Conservation (phyloP, 2,797 vertebrate genomes). For the Rhinichthys osculus region DNA sequence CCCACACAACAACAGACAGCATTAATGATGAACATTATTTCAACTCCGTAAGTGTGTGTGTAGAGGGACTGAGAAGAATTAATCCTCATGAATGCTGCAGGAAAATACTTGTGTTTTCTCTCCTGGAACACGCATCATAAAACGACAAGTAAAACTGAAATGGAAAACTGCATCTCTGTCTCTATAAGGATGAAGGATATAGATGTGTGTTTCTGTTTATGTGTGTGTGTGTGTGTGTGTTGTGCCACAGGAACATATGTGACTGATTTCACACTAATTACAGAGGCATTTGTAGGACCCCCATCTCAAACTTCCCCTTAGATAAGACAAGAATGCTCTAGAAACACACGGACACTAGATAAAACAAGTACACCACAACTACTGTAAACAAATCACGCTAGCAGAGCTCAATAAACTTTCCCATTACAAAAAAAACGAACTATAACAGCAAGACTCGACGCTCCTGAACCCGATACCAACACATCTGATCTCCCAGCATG, state of each 20-base stretch:
- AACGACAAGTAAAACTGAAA: conserved; percentile 13
- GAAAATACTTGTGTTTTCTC: conserved; percentile 30
- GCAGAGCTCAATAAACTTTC: background rate
- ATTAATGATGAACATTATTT: conserved; percentile 44
- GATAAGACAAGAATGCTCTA: conserved; percentile 52
- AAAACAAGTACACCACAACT: background rate
- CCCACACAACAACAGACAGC: conserved; percentile 52
- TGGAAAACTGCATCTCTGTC: background rate
- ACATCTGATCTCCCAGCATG: background rate
- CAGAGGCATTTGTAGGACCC: conserved; percentile 35
- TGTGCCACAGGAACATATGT: conserved; percentile 35
- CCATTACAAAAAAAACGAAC: background rate
- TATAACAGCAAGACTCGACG: background rate
- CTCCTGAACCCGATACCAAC: background rate
- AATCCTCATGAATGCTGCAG: conserved; percentile 40
- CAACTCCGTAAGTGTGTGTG: conserved; percentile 26
- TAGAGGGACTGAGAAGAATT: conserved; percentile 22
- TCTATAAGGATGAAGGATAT: background rate
- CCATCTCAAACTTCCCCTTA: background rate
- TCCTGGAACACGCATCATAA: conserved; percentile 33
- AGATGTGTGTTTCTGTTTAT: background rate
- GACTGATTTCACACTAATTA: conserved; percentile 51
- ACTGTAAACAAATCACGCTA: conserved; percentile 12
- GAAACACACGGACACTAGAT: conserved; percentile 21
- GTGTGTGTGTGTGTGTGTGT: background rate